These are phyloP conservation scores for Ectropis crepuscularia DNA, from an alignment of 2,888 invertebrate species.

Conservation along the genomic window DNA sequence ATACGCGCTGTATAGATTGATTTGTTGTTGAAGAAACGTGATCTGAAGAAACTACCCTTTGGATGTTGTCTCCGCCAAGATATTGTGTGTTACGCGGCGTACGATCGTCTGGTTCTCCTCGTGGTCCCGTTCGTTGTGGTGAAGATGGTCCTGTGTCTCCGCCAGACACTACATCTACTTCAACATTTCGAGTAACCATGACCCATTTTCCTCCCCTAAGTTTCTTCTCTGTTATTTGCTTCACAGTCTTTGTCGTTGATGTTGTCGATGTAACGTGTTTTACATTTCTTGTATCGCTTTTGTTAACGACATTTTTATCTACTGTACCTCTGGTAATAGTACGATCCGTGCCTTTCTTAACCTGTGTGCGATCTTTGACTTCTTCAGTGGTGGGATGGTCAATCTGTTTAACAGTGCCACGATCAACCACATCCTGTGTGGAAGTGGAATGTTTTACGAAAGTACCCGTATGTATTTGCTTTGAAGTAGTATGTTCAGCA, in stretches of 20 bases:
- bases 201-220: conserved; percentile 79
- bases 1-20: conserved; percentile 47
- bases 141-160: conserved; percentile 48
- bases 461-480: conserved; percentile 53
- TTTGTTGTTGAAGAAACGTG: conserved; percentile 53
- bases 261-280: conserved; percentile 62
- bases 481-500: conserved; percentile 48
- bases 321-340: conserved; percentile 54
- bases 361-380: conserved; percentile 38
- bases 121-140: conserved; percentile 29
- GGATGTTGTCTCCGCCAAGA: conserved; percentile 49
- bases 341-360: conserved; percentile 53
- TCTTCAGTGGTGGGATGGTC: conserved; percentile 20
- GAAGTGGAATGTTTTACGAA: conserved; percentile 52
- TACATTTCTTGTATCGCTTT: conserved; percentile 60
- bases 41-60: conserved; percentile 55
- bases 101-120: conserved; percentile 46
- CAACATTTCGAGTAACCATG: conserved; percentile 85
- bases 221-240: conserved; percentile 84
- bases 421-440: conserved; percentile 51
- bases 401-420: conserved; percentile 29
- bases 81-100: conserved; percentile 40
- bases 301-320: conserved; percentile 59
- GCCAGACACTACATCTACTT: conserved; percentile 84
- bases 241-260: conserved; percentile 83